Base-by-base conservation (phyloP, 2,797 vertebrate genomes). In the Perdix hodgsoniae region DNA sequence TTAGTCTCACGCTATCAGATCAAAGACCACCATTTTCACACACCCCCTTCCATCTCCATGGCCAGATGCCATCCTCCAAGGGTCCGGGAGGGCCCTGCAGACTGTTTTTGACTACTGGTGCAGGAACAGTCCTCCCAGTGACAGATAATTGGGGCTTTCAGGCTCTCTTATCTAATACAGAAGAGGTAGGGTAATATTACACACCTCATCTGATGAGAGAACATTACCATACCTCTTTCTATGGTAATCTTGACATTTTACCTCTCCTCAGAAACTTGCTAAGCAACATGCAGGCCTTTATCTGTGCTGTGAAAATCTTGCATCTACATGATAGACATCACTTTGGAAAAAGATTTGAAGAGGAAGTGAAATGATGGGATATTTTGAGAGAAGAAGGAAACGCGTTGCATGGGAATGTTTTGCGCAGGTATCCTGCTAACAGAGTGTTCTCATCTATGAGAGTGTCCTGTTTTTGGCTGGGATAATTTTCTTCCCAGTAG, bases 41-140 rank as follows among this genome's bases (percentile, higher is more conserved):
- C 70, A 26, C 79, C 74, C n/a, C 79, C 60, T 40, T 52, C 49
- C 50, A 52, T 52, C 50, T 52, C 27, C 0, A 0, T 16, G 23
- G 23, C 59, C 33, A 71, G 47, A 14, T 8, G 3, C 57, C 66
- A 60, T 60, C 66, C 63, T 64, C 12, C 44, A 67, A 64, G 29
- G 12, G 71, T 81, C 39, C 39, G 31, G 52, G 50, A 79, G 31
- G 35, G 24, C 21, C 61, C 63, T 49, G 31, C 21, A 80, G 76
- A 8, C 22, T 23, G 9, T 39, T 83, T 92, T 84, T 74, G n/a
- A 21, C 56, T 40, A 11, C 26, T 65, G 21, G 50, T 0, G 1
- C 60, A 59, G n/a, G 10, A 54, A 29, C 67, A 83, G 12, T 66
- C 5, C 10, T 59, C 13, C 18, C 56, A 49, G 49, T 1, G 24